Evolutionary conservation across 2,113 vertebrate species (phyloP).

Genomic region (Paraplagusia blochii): DNA sequence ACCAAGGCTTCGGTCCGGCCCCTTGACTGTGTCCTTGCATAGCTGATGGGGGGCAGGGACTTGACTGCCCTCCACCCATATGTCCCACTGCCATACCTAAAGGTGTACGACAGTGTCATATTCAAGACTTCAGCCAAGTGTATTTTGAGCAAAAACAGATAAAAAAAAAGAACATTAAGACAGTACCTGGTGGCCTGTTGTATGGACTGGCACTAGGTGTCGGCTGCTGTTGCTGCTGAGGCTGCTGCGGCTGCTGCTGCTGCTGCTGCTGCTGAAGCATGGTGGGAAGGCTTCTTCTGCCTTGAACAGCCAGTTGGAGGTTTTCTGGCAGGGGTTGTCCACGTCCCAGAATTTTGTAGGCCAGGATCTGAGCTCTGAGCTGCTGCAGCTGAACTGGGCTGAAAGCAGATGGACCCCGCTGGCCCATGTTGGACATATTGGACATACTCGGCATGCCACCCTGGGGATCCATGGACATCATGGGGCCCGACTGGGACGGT

Average conservation of each 20-base stretch:
- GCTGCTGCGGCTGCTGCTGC: conserved; percentile 44
- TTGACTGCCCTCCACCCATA: conserved; percentile 73
- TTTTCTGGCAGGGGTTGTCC: conserved; percentile 96
- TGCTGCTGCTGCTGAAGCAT: conserved; percentile 83
- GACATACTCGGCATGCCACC: conserved; percentile 64
- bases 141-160: too few species aligned
- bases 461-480: conserved; percentile 88
- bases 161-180: neutral
- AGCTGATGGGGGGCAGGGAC: conserved; percentile 70
- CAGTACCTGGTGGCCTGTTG: conserved; percentile 84
- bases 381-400: conserved; percentile 95
- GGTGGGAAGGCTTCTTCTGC: conserved; percentile 91
- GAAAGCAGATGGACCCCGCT: conserved; percentile 90
- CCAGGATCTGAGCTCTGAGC: conserved; percentile 94
- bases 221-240: conserved; percentile 32
- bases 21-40: conserved; percentile 75
- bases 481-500: conserved; percentile 81
- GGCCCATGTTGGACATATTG: conserved; percentile 79
- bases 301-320: conserved; percentile 95
- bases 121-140: accelerated
- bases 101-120: conserved; percentile 4
- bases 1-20: conserved; percentile 79
- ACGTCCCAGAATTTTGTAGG: conserved; percentile 95
- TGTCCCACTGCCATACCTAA: conserved; percentile 78
- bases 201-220: conserved; percentile 75